Percentiles rank a stretch among this genome's conserved stretches.
Evolutionary conservation across 2,113 vertebrate species (phyloP).

Genomic region (Aphyosemion australe): DNA sequence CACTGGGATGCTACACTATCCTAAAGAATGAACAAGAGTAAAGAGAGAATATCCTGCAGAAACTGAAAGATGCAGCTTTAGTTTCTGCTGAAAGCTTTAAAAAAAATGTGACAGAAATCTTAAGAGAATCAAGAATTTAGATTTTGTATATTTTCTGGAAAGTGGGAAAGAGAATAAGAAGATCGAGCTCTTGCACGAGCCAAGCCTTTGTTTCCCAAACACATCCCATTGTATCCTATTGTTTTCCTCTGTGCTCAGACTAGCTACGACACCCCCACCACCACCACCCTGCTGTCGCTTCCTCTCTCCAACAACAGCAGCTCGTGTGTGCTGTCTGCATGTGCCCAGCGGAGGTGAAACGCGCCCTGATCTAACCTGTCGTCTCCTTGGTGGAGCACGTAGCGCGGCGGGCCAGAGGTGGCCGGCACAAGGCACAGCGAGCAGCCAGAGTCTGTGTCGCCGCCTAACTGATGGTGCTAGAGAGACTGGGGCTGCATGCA

Average conservation of each 20-base stretch:
- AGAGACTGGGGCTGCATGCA: slow-evolving; percentile 77
- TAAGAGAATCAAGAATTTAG: background rate
- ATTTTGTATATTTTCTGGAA: slow-evolving; percentile 26
- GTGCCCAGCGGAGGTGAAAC: slow-evolving; percentile 40
- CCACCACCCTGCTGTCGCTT: slow-evolving; percentile 41
- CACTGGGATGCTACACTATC: slow-evolving; percentile 38
- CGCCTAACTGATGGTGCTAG: slow-evolving; percentile 61
- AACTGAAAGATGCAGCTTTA: slow-evolving; percentile 11
- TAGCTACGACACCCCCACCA: slow-evolving; percentile 26
- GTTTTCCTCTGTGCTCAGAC: slow-evolving; percentile 60
- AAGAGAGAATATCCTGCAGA: slow-evolving; percentile 4
- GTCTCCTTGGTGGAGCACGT: slow-evolving; percentile 38
- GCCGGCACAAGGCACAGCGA: slow-evolving; percentile 48
- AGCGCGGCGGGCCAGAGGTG: slow-evolving; percentile 68
- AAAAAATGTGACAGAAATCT: slow-evolving; percentile 4
- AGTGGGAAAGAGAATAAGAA: slow-evolving; percentile 24
- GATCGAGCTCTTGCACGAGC: slow-evolving; percentile 53
- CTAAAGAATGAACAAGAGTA: slow-evolving; percentile 24
- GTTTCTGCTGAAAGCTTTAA: background rate
- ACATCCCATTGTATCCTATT: slow-evolving; percentile 72
- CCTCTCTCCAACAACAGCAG: slow-evolving; percentile 49
- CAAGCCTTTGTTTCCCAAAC: slow-evolving; percentile 72
- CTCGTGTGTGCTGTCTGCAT: slow-evolving; percentile 35
- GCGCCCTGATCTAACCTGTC: slow-evolving; percentile 65
- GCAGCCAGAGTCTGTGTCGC: slow-evolving; percentile 47